Conservation (phyloP, 2,113 vertebrate genomes). For the Athene cunicularia region DNA sequence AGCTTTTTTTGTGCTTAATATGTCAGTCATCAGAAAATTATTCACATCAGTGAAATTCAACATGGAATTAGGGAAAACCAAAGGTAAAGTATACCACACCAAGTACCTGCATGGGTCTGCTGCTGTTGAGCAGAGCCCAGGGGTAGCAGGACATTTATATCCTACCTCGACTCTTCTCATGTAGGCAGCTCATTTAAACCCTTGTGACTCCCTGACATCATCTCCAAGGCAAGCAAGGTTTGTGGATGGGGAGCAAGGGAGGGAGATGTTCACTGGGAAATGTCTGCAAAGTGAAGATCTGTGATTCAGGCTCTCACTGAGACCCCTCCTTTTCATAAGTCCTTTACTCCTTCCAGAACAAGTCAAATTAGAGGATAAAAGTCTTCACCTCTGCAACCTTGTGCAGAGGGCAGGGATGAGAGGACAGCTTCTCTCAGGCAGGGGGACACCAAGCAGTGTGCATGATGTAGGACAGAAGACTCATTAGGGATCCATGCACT, state of each 20-base stretch:
- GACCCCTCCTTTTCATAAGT: background rate
- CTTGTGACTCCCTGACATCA: background rate
- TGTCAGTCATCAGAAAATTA: background rate
- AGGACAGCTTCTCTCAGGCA: background rate
- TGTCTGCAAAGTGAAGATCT: background rate
- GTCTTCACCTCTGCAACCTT: background rate
- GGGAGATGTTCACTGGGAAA: background rate
- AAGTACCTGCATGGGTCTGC: background rate
- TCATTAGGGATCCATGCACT: background rate
- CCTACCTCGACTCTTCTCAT: background rate
- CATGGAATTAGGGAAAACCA: background rate
- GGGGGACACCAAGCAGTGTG: background rate
- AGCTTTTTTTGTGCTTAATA: background rate
- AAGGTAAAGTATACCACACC: background rate
- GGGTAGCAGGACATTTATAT: background rate
- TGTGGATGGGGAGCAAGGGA: background rate
- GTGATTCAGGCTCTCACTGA: background rate
- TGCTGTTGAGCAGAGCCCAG: background rate
- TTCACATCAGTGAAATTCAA: background rate
- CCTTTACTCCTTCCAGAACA: background rate
- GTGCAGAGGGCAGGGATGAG: background rate
- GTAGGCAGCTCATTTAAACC: background rate
- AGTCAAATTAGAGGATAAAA: background rate
- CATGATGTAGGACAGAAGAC: background rate
- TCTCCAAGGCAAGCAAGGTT: background rate